Evolutionary conservation across 2,888 invertebrate species (phyloP), one percentile per base, ranked within the genome.

Genomic region (Cactoblastis cactorum): DNA sequence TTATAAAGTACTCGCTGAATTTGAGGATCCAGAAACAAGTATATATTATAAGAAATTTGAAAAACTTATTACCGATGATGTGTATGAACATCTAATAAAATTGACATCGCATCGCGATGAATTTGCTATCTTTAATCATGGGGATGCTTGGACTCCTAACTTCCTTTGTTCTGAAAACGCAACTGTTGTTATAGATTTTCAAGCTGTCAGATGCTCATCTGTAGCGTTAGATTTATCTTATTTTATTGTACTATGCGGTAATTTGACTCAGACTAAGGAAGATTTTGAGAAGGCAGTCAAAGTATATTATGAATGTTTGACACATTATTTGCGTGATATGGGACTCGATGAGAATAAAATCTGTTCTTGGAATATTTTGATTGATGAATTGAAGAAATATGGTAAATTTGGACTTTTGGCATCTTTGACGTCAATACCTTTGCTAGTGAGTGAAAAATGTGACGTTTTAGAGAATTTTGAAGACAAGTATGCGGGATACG

Each of bases 101-200:
- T 53, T 74, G 32, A 52, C 59, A 3, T 56, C 57, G 1, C 61
- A 55, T 8, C 51, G 54, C 8, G 67, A 71, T 11, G 58, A 69
- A 12, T 54, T 71, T 38, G 57, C 69, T 2, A 74, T 74, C 0
- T 53, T 81, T 0, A 71, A 69, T 46, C 80, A 82, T 32, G 82
- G 80, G 1, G 82, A 83, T 50, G 71, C 75, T 2, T 80, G 80
- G 81, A 63, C 64, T 41, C 59, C 69, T 0, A 81, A 82, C 46
- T 81, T 81, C 47, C 54, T 80, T n/a, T 61, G 55, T 50, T 70
- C 68, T 0, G 59, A 65, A 37, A 56, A 71, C 1, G 67, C 62
- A 51, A 66, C 65, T 4, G 66, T 76, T 0, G 65, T 65, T 0
- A 68, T 81, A 19, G 83, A 82, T 52, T 83, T 79, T 50, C 79